A percentile compares a stretch with the other conserved stretches of the same genome.
Conservation (phyloP, 2,113 vertebrate genomes). For the Macrotus californicus region DNA sequence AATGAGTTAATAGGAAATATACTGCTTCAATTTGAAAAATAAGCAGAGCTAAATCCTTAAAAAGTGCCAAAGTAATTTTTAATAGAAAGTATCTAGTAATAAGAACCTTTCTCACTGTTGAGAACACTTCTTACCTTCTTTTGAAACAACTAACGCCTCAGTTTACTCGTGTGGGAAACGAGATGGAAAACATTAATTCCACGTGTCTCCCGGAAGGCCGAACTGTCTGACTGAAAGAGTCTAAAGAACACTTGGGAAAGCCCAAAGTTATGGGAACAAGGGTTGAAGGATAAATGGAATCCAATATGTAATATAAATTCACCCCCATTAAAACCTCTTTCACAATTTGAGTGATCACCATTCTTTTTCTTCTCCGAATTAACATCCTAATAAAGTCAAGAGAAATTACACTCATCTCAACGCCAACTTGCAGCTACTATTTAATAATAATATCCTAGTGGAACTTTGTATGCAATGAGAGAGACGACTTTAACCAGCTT, state of each 20-base stretch:
- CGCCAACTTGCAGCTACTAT: slow-evolving; percentile 42
- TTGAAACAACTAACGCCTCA: slow-evolving; percentile 9
- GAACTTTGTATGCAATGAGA: neutral
- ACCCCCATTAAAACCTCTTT: slow-evolving; percentile 9
- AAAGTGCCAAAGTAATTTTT: slow-evolving; percentile 19
- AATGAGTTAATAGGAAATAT: slow-evolving; percentile 25
- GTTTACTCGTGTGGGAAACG: neutral
- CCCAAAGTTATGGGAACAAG: slow-evolving; percentile 40
- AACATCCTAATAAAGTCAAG: slow-evolving; percentile 55
- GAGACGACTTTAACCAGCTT: slow-evolving; percentile 17
- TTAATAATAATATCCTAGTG: slow-evolving; percentile 50
- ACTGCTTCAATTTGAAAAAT: slow-evolving; percentile 17
- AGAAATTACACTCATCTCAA: slow-evolving; percentile 49
- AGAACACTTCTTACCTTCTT: neutral
- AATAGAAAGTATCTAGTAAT: slow-evolving; percentile 8
- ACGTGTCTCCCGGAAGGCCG: slow-evolving; percentile 10
- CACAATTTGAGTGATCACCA: slow-evolving; percentile 14
- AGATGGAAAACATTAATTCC: slow-evolving; percentile 5
- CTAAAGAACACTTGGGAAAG: neutral
- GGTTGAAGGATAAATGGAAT: slow-evolving; percentile 27
- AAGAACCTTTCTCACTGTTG: neutral
- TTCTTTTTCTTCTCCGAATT: slow-evolving; percentile 55
- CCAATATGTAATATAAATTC: slow-evolving; percentile 42
- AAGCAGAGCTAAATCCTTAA: slow-evolving; percentile 28
- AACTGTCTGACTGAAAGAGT: neutral